Base-by-base conservation (phyloP, 2,888 invertebrate species). In the Drosophila gaucha region DNA sequence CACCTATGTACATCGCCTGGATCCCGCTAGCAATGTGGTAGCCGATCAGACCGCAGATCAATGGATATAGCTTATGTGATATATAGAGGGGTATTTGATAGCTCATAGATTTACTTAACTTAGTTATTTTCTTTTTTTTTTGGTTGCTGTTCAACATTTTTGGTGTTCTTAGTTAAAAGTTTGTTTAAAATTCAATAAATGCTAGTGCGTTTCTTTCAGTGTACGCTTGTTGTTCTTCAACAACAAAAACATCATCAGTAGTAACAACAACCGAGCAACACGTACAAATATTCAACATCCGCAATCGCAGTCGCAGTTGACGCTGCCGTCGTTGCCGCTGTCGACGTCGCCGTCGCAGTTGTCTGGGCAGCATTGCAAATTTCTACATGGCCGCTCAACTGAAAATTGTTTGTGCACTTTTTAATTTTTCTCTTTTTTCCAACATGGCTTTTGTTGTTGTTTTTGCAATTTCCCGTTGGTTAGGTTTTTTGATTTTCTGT, bases 341-440 rank as follows among this genome's bases (percentile, higher is more conserved):
- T 57, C 39, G 41, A 44, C 52, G 80, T 59, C 49, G 35, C 63
- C 68, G 71, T 62, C 67, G 76, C 68, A 74, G 72, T 65, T 69
- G 74, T 74, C 75, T 76, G 85, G 85, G 80, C 83, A 85, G 88
- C 87, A 89, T 88, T 91, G 88, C 85, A 77, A 89, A 88, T 91
- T 92, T 91, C 90, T 91, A 90, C 91, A 89, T 92, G 91, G 91
- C 65, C 89, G 91, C 91, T 92, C 91, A 92, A 90, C 92, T 91
- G 92, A 91, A 91, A 90, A 90, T 89, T 80, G 72, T 78, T 84
- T 80, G 63, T 89, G 82, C 76, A 86, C 70, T 82, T 89, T 78
- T 84, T 70, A 72, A 79, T 88, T 82, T 72, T 59, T 71, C 58
- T 20, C 51, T 67, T 46, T 66, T 67, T 56, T 35, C n/a, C n/a